phyloP scores from a whole-genome alignment of 2,797 vertebrate species.

The Galagoides demidoff region DNA sequence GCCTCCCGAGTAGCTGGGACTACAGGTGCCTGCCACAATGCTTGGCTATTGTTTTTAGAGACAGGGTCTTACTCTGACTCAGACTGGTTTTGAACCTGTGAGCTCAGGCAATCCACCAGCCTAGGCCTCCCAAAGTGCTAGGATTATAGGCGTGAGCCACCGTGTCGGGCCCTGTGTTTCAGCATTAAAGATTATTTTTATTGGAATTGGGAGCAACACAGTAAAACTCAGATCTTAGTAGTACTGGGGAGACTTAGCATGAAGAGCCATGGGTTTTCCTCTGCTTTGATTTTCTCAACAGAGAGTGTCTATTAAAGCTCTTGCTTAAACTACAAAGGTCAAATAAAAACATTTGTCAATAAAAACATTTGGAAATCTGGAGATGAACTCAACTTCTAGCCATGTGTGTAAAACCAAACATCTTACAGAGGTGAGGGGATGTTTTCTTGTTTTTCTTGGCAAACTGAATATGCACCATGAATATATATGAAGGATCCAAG shows the following conservation, averaged over 20 bases:
- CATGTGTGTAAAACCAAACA: neutral
- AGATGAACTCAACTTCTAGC: neutral
- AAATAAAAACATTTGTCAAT: constrained; percentile 4
- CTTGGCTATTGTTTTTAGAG: no score
- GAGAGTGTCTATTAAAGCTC: neutral
- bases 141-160: no score
- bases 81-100: no score
- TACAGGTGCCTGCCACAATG: no score
- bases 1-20: no score
- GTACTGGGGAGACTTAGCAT: neutral
- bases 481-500: neutral
- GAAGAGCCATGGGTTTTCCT: constrained; percentile 13
- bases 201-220: neutral
- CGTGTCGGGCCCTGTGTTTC: neutral
- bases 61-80: no score
- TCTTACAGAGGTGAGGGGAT: neutral
- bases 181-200: neutral
- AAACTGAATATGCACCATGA: neutral
- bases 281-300: constrained; percentile 51
- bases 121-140: no score
- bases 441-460: constrained; percentile 17
- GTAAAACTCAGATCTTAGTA: neutral
- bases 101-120: no score
- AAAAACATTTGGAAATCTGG: constrained; percentile 33
- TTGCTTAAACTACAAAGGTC: constrained; percentile 26